Base-by-base conservation (phyloP, 2,888 invertebrate species). In the Tipula unca region DNA sequence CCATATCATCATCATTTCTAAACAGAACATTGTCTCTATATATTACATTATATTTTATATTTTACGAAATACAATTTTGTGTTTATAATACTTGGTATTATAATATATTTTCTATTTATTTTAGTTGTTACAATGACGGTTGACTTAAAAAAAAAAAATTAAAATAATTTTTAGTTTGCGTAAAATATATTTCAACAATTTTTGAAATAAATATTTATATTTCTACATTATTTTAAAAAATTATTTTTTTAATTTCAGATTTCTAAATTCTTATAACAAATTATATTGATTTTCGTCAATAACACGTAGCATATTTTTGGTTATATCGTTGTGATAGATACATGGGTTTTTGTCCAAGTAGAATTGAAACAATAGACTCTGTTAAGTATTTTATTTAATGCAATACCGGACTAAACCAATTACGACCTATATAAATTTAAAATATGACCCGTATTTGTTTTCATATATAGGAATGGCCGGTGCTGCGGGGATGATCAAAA, bases 41-140 rank as follows among this genome's bases (percentile, higher is more conserved):
- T 69, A n/a, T n/a, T 69, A 69, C 69, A 69, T 69, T 69, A 69
- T 69, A n/a, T n/a, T 69, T 69, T 69, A 69, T 69, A 69, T 69
- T 69, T 69, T 25, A 54, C 48, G n/a, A 54, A 17, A 54, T 54
- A 17, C 1, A 17, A 25, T 69, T 69, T 69, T 69, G 25, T 69
- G 13, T 69, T 3, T 69, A 48, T n/a, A 48, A 48, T 69, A 69
- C 69, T 25, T 10, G 69, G 3, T n/a, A 69, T 8, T 25, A 69
- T 8, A 25, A 25, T 69, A 25, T 10, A 25, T 25, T 69, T 69
- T 25, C 1, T 69, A 69, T 69, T 69, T 69, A 69, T 69, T 69
- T 69, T 69, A 69, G 69, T 13, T 69, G 25, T 69, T 69, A 69
- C 25, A 69, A 69, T 69, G 69, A 69, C 69, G 69, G 69, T 69